Conservation (phyloP, 1,140 invertebrate species). For the Eupristina koningsbergeri region DNA sequence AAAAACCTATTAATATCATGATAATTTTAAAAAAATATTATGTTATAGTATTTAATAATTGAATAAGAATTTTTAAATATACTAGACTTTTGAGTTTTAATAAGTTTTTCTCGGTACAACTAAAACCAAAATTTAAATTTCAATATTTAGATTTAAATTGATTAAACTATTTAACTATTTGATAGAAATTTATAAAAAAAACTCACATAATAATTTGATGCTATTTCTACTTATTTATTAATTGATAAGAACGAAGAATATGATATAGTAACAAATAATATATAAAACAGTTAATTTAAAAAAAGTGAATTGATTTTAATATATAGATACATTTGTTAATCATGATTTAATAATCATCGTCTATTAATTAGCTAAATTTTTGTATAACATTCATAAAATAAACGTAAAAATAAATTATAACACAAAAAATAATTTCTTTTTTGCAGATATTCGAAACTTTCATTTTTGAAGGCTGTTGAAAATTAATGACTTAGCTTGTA, state of each 20-base stretch:
- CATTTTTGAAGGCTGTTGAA: constrained; percentile 24
- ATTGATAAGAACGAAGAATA: background rate
- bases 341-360: background rate
- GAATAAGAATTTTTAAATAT: no score
- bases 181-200: background rate
- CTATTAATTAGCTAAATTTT: background rate
- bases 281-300: background rate
- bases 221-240: background rate
- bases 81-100: no score
- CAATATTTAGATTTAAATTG: no score
- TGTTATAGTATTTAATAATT: no score
- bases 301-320: background rate
- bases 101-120: no score
- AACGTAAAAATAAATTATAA: constrained; percentile 28
- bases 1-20: no score
- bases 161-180: no score
- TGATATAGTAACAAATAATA: background rate
- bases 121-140: background rate
- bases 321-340: background rate
- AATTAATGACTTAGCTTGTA: constrained; percentile 23
- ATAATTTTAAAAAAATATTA: no score
- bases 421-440: constrained; percentile 24
- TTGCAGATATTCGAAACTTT: constrained; percentile 19
- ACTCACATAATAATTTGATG: background rate
- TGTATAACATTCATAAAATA: background rate